Evolutionary conservation across 2,797 vertebrate genomes (phyloP).

Genomic region (Vultur gryphus): DNA sequence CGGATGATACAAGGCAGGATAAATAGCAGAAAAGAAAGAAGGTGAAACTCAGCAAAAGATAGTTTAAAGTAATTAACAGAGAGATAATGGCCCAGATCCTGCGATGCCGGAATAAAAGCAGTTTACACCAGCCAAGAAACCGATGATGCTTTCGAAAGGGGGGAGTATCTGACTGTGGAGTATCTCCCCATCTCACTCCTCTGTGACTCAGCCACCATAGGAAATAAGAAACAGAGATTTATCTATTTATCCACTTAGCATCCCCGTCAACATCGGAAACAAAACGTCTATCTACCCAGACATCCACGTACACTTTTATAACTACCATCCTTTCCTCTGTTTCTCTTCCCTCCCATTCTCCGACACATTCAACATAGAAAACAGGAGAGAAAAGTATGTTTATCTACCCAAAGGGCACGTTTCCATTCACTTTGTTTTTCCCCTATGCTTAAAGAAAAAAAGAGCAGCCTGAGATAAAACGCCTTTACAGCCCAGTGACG

Average conservation of each 20-base stretch:
- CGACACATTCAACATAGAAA: not conserved
- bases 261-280: not conserved
- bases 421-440: not conserved
- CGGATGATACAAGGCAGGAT: not conserved
- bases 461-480: not conserved
- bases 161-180: not conserved
- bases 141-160: fast-evolving
- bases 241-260: not conserved
- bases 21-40: not conserved
- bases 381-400: not conserved
- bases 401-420: not conserved
- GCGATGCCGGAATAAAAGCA: not conserved
- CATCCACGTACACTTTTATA: not conserved
- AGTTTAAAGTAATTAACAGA: not conserved
- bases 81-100: not conserved
- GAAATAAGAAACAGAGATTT: not conserved
- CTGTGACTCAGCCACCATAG: not conserved
- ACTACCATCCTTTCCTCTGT: not conserved
- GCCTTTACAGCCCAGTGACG: not conserved
- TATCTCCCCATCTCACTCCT: not conserved
- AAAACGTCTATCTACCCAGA: not conserved
- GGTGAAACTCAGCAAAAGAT: not conserved
- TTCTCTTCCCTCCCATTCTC: not conserved
- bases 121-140: not conserved
- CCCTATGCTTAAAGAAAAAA: not conserved